Evolutionary conservation across 1,140 invertebrate genomes (phyloP).

Genomic region (Lethocerus indicus): DNA sequence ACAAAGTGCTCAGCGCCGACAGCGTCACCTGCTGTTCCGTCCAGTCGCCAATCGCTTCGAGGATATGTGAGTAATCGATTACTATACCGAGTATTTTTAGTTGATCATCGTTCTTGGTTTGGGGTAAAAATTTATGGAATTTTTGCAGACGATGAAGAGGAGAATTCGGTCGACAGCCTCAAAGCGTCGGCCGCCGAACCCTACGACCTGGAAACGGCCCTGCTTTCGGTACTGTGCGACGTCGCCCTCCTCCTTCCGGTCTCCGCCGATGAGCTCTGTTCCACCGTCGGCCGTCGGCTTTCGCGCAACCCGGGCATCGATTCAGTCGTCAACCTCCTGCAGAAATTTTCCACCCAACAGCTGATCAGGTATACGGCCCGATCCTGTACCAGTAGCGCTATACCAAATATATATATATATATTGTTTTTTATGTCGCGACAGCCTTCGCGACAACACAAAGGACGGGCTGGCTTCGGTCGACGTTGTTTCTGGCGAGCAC

Average conservation of each 20-base stretch:
- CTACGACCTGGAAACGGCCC: constrained; percentile 43
- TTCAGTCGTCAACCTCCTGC: constrained; percentile 56
- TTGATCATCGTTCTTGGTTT: too few species aligned
- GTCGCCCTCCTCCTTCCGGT: constrained; percentile 59
- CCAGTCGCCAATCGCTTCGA: too few species aligned
- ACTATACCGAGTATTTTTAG: too few species aligned
- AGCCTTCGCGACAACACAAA: constrained; percentile 31
- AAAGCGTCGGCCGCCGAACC: constrained; percentile 12
- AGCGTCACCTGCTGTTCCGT: too few species aligned
- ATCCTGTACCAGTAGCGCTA: too few species aligned
- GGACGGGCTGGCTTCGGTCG: constrained; percentile 36
- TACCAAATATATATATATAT: too few species aligned
- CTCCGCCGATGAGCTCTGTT: constrained; percentile 46
- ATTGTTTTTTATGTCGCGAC: constrained; percentile 3
- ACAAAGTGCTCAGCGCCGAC: too few species aligned
- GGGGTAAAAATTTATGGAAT: constrained; percentile 12
- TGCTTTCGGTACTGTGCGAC: constrained; percentile 59
- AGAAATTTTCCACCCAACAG: constrained; percentile 77
- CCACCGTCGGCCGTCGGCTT: constrained; percentile 39
- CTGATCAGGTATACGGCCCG: constrained; percentile 45
- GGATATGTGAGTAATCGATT: too few species aligned
- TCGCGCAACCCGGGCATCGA: constrained; percentile 35
- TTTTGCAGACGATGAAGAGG: constrained; percentile 26
- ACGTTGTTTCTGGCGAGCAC: constrained; percentile 51
- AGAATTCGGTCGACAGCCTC: constrained; percentile 15